phyloP scores from a whole-genome alignment of 2,797 vertebrate genomes.

The Pempheris klunzingeri region DNA sequence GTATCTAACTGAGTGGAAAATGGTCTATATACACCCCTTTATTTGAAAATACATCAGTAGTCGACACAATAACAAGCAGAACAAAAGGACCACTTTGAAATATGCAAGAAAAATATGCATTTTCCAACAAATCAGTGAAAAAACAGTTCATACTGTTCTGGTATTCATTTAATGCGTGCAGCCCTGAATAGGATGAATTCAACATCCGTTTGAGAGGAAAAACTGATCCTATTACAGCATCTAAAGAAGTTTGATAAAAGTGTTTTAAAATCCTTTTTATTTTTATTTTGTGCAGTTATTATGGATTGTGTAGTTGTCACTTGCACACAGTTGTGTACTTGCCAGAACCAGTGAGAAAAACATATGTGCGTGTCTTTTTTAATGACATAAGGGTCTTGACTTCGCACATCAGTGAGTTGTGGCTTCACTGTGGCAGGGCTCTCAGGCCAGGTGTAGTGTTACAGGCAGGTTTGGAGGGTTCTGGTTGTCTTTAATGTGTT shows the following conservation, averaged over 20 bases:
- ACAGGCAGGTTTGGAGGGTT: slow-evolving; percentile 59
- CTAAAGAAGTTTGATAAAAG: neutral
- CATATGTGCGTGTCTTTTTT: neutral
- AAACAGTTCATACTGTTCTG: neutral
- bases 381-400: slow-evolving; percentile 8
- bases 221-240: neutral
- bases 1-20: neutral
- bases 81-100: neutral
- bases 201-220: neutral
- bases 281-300: no score
- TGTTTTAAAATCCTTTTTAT: neutral
- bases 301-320: no score
- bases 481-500: slow-evolving; percentile 71
- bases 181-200: neutral
- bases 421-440: slow-evolving; percentile 21
- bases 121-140: neutral
- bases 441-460: slow-evolving; percentile 67
- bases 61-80: neutral
- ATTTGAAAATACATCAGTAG: neutral
- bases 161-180: neutral
- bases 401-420: slow-evolving; percentile 35
- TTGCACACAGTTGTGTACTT: neutral
- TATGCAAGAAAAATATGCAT: neutral
- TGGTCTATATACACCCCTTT: neutral
- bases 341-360: neutral